Conservation (phyloP, 2,113 vertebrate species). For the Catharus minimus region DNA sequence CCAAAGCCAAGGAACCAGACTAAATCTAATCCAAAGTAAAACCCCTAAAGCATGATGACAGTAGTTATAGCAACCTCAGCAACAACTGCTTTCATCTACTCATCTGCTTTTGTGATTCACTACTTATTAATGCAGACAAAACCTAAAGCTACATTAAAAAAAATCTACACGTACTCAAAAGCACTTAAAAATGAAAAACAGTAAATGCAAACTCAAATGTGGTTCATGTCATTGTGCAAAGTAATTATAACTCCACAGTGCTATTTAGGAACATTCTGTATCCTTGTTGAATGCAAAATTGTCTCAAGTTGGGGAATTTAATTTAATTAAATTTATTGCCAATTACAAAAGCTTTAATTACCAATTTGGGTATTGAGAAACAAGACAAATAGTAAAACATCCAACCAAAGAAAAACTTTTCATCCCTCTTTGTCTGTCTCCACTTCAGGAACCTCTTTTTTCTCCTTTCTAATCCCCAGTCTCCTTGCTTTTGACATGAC, state of each 20-base stretch:
- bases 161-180: not conserved
- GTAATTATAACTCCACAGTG: not conserved
- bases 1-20: not conserved
- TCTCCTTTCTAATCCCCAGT: not conserved
- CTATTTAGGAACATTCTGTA: not conserved
- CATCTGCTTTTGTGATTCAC: not conserved
- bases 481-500: not conserved
- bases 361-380: not conserved
- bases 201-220: not conserved
- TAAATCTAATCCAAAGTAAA: not conserved
- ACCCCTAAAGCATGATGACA: not conserved
- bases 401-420: not conserved
- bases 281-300: not conserved
- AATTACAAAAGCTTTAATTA: not conserved
- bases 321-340: not conserved
- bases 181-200: not conserved
- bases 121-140: not conserved
- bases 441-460: not conserved
- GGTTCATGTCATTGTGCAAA: not conserved
- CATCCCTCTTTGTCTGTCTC: not conserved
- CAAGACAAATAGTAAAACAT: not conserved
- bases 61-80: not conserved
- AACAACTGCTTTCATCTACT: not conserved
- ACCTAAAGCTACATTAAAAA: not conserved
- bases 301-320: not conserved